Base-by-base conservation (phyloP, 1,140 invertebrate species). In the Eulimnadia texana region DNA sequence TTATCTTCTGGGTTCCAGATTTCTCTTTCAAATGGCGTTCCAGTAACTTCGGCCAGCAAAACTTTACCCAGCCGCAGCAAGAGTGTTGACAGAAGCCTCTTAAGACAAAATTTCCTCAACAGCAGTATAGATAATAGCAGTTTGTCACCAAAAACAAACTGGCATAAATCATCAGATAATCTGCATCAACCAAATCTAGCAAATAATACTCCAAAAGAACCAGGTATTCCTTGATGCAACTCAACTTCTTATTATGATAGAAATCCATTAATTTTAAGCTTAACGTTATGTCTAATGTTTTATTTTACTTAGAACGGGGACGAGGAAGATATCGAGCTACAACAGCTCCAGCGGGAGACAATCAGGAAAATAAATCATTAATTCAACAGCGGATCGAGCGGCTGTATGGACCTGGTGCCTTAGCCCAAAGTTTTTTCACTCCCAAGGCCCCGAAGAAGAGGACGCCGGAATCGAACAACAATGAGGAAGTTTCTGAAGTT, bases 311-410 rank as follows among this genome's bases (percentile, higher is more conserved):
- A n/a, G 52, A 58, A 53, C 42, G 52, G 28, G 47, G 47, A 25
- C 29, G 49, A 58, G 50, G 27, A 23, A 49, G 50, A 13, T 52
- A 29, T 28, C 25, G 50, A n/a, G 42, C 2, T 2, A 28, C 29
- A 3, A 58, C 20, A 23, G 50, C 50, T 20, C 57, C 50, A 25
- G 33, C 42, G 33, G 29, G 19, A 16, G 50, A 19, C 50, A 29
- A n/a, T 20, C 22, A 54, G 54, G 60, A 57, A 10, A 61, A 64
- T 2, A 76, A 75, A 58, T 91, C 88, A 29, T 88, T 92, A 64
- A 89, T 93, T 28, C 84, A 92, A 70, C 86, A 91, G 69, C 78
- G 88, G 42, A 88, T 93, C 1, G 89, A 93, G 68, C 77, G 88
- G 61, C 71, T 93, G 0, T 93, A 91, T 71, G 90, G 90, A 0